Base-by-base conservation (phyloP, 2,888 invertebrate genomes). In the Clunio marinus region DNA sequence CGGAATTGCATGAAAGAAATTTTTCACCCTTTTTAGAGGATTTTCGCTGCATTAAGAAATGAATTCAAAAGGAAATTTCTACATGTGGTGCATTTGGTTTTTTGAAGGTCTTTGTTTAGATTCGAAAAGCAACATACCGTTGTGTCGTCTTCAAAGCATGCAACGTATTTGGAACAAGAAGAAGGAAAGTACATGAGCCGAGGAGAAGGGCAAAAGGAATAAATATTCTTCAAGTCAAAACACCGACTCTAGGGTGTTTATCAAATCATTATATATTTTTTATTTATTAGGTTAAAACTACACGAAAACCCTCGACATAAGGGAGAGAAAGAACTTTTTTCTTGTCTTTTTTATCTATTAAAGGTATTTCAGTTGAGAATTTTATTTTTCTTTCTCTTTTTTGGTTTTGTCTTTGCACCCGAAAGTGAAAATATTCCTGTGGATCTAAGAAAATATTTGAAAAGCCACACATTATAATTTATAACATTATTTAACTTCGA, bases 191-290 rank as follows among this genome's bases (percentile, higher is more conserved):
- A 20, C 45, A 27, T 13, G 17, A 24, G 25, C 8, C 8, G 17
- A 65, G 20, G 15, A n/a, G n/a, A 41, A 32, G 58, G 41, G 22
- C 57, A 60, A 65, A 45, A 41, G 28, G 41, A 65, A 65, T 69
- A 69, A 69, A 69, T 69, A 46, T 69, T 62, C 37, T 35, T 69
- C 60, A 46, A 69, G 69, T 69, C 69, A 69, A 69, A 69, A 69
- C 69, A 69, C 60, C 60, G 60, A 58, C 69, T 60, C 51, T 60
- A 17, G 69, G 60, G 69, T 69, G 69, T 69, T 69, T 69, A 69
- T 69, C 69, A 69, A 69, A 69, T 69, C 66, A 67, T 67, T 67
- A 67, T 67, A 46, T 15, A 27, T 24, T 65, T 65, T 65, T 65
- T 65, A 65, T 65, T 65, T 65, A 65, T 65, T 65, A 65, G 63